Base-by-base conservation (phyloP, 2,888 invertebrate species). In the Tillus elongatus region DNA sequence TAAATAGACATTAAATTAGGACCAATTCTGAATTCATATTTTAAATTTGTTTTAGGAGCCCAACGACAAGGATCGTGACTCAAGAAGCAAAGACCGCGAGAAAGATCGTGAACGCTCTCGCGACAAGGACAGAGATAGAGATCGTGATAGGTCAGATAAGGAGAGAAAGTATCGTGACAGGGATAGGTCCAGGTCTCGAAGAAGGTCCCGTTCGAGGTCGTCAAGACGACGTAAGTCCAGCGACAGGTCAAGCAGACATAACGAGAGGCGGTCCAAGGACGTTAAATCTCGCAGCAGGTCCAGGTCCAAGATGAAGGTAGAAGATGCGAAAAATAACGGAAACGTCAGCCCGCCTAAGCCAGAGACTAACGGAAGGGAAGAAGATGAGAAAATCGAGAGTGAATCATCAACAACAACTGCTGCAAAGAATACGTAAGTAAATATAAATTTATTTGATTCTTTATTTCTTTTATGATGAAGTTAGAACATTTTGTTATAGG, bases 151-250 rank as follows among this genome's bases (percentile, higher is more conserved):
- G 48, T 49, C 59, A 9, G 57, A 64, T 27, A 60, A 60, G 62
- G 68, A 56, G 61, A 69, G 50, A 66, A 72, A 58, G 54, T 60
- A 69, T 61, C 56, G 66, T 66, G 50, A 69, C 67, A 51, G 61
- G 53, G 60, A 63, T 65, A 61, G 60, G 33, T 60, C 57, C 13
- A 49, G 56, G 30, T 58, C 58, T 11, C 44, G 57, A 33, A 54
- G 61, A 35, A 39, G 54, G 46, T 60, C 63, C 6, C 45, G 63
- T 33, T 54, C 57, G 9, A 42, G 54, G 30, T 60, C 58, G 9
- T 36, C 52, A 6, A 48, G 49, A 29, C 37, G 53, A 11, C 44
- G 54, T 29, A 45, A 54, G 10, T 53, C 56, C 1, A 42, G 43
- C 15, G 54, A 54, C 28, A 48, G 51, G 24, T 34, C 51, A 13